Conservation (phyloP, 2,888 invertebrate species). For the Troides oblongomaculatus region DNA sequence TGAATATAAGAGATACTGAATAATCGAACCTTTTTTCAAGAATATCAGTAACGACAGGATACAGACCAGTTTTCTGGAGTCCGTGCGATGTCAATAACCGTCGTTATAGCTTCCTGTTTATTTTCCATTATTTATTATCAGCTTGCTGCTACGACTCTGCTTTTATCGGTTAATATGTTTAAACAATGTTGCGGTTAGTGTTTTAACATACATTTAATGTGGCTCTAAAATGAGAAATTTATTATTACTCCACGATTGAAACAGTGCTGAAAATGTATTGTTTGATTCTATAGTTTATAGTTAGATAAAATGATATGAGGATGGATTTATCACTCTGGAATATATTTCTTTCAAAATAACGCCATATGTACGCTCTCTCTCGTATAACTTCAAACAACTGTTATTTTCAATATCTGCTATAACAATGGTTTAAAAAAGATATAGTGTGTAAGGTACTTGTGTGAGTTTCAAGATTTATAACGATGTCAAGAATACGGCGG, state of each 20-base stretch:
- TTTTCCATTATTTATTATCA: neutral
- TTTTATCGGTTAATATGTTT: neutral
- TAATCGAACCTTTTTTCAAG: neutral
- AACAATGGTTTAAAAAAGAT: too few species aligned
- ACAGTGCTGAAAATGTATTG: neutral
- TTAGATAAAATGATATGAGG: too few species aligned
- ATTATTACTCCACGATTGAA: neutral
- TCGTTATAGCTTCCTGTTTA: constrained; percentile 14
- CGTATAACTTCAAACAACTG: too few species aligned
- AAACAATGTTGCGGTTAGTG: neutral
- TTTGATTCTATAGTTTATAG: neutral
- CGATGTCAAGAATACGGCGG: too few species aligned
- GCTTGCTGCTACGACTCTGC: neutral
- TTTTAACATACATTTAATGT: neutral
- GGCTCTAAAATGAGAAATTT: neutral
- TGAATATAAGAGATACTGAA: too few species aligned
- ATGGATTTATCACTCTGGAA: too few species aligned
- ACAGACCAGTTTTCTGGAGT: constrained; percentile 7
- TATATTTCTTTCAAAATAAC: too few species aligned
- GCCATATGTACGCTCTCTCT: too few species aligned
- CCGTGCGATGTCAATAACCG: constrained; percentile 25
- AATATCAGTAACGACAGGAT: constrained; percentile 6
- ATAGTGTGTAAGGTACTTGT: too few species aligned
- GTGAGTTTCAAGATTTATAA: too few species aligned
- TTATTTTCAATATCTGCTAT: too few species aligned